Conservation (phyloP, 2,797 vertebrate genomes). For the Danio jaintianensis region DNA sequence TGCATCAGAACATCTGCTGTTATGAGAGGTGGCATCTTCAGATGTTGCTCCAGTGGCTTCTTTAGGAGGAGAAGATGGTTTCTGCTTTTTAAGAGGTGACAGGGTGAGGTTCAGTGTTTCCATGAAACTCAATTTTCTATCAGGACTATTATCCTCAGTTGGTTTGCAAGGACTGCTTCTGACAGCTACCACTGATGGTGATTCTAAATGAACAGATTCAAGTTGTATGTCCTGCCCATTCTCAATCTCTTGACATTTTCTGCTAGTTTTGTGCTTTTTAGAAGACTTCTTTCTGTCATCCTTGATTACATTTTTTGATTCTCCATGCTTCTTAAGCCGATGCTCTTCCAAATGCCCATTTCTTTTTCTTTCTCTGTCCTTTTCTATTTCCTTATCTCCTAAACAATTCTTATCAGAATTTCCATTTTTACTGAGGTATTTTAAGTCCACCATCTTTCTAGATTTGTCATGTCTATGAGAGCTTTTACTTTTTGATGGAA, state of each 20-base stretch:
- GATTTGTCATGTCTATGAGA: conserved; percentile 18
- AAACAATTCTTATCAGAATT: conserved; percentile 1
- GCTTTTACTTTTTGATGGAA: conserved; percentile 15
- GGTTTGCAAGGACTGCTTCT: background rate
- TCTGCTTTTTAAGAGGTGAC: conserved; percentile 91
- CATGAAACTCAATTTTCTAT: conserved; percentile 95
- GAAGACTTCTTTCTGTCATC: conserved; percentile 51
- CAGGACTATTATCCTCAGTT: conserved; percentile 77
- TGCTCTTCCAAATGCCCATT: conserved; percentile 54
- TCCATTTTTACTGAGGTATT: background rate
- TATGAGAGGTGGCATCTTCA: conserved; percentile 38
- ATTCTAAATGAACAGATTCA: background rate
- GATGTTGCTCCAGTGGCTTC: conserved; percentile 13
- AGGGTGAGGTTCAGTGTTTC: conserved; percentile 95
- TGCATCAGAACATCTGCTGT: conserved; percentile 55
- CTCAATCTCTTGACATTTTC: conserved; percentile 26
- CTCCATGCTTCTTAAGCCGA: conserved; percentile 56
- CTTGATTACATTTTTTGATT: conserved; percentile 52
- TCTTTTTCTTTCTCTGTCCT: conserved; percentile 55
- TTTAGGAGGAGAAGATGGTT: conserved; percentile 33
- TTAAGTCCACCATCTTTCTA: conserved; percentile 26
- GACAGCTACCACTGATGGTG: background rate
- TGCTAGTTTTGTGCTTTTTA: background rate
- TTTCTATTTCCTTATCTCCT: conserved; percentile 21
- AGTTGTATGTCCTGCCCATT: conserved; percentile 30